Percentiles rank a stretch among this genome's conserved stretches.
Conservation (phyloP, 2,113 vertebrate genomes). For the Microtus pennsylvanicus region DNA sequence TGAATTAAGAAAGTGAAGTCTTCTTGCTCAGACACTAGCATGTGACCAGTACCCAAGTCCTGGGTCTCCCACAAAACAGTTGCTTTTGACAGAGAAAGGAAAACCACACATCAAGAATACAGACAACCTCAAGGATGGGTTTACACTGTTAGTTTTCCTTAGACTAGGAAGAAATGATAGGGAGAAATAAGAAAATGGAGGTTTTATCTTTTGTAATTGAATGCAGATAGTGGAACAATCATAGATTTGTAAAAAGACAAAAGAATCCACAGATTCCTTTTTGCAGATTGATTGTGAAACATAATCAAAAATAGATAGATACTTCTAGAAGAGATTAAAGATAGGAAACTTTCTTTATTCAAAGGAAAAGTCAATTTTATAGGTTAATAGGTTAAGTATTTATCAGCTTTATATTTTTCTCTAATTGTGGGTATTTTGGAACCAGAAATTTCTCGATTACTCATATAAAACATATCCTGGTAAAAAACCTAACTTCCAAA, state of each 20-base stretch:
- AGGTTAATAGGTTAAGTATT: slow-evolving; percentile 40
- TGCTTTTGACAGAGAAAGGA: not conserved
- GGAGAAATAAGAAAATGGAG: not conserved
- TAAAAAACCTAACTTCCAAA: slow-evolving; percentile 64
- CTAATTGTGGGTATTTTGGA: slow-evolving; percentile 23
- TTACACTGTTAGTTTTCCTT: not conserved
- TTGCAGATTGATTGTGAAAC: not conserved
- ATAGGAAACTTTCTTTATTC: not conserved
- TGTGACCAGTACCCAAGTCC: not conserved
- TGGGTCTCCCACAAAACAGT: not conserved
- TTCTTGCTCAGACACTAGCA: not conserved
- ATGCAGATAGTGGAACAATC: not conserved
- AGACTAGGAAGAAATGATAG: not conserved
- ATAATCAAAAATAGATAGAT: slow-evolving; percentile 17
- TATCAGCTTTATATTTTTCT: slow-evolving; percentile 45
- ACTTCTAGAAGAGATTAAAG: slow-evolving; percentile 21
- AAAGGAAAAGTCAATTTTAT: not conserved
- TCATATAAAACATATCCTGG: not conserved
- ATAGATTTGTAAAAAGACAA: not conserved
- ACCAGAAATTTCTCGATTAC: slow-evolving; percentile 60
- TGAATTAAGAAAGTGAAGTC: not conserved
- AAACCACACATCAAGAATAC: not conserved
- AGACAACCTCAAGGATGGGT: not conserved
- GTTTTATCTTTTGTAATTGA: not conserved
- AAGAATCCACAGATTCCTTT: not conserved